These are phyloP conservation scores for Reinhardtius hippoglossoides DNA, from an alignment of 2,113 vertebrate genomes.

Conservation along the genomic window DNA sequence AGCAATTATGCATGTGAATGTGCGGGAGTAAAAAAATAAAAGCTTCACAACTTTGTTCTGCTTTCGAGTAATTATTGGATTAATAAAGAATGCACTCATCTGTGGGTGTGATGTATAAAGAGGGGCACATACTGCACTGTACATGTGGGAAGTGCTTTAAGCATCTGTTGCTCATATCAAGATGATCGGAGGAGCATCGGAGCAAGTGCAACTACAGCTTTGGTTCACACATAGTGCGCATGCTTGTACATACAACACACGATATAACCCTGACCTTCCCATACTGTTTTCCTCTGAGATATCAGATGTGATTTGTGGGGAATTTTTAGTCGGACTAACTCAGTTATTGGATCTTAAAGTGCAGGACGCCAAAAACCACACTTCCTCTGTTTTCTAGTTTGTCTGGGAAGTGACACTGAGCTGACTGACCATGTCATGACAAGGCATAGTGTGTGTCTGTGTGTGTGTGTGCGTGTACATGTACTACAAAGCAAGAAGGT, in stretches of 20 bases:
- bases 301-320: constrained; percentile 69
- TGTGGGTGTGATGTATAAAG: constrained; percentile 82
- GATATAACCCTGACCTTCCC: not conserved
- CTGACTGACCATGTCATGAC: constrained; percentile 77
- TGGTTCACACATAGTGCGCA: not conserved
- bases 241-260: not conserved
- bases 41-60: constrained; percentile 60
- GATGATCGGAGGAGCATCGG: constrained; percentile 76
- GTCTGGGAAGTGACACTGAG: not conserved
- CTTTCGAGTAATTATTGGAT: constrained; percentile 85
- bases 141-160: constrained; percentile 71
- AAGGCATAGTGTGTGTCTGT: too few species aligned
- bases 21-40: constrained; percentile 6
- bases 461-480: too few species aligned
- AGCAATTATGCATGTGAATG: constrained; percentile 52
- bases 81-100: constrained; percentile 85
- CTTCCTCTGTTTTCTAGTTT: constrained; percentile 73
- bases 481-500: too few species aligned
- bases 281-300: not conserved
- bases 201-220: constrained; percentile 75
- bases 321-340: constrained; percentile 60
- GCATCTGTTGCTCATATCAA: constrained; percentile 46
- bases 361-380: constrained; percentile 69
- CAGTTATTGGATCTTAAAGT: constrained; percentile 47
- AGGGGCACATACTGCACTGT: constrained; percentile 64